Base-by-base conservation (phyloP, 2,113 vertebrate genomes). In the Chaenocephalus aceratus region DNA sequence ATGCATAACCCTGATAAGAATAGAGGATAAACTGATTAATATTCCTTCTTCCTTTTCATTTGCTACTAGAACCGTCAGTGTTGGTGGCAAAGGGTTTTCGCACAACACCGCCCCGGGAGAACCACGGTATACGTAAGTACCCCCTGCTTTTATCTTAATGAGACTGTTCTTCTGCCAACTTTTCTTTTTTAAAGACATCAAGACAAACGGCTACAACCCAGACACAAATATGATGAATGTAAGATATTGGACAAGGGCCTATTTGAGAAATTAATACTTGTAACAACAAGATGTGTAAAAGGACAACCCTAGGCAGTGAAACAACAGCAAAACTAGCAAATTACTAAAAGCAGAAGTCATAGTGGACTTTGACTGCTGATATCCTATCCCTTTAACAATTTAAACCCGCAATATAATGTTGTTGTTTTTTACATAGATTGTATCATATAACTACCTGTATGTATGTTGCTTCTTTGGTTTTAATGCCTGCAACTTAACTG, bases 31-130 rank as follows among this genome's bases (percentile, higher is more conserved):
- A 46, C 9, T 51, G 4, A 57, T 23, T 75, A 15, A 75, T 45
- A 75, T 64, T 36, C 5, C 10, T 77, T 3, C n/a, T 77, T 41
- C n/a, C 34, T 26, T 63, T 56, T 51, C 14, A 18, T 85, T 59
- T 49, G 48, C 86, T 84, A 45, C 0, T 91, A 99, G 97, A 96
- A 69, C 95, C 91, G 0, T 79, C 80, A 12, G 8, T 79, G 71
- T 62, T 78, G 88, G 94, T 5, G 87, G 70, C 36, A 6, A 86
- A 89, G 0, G 94, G 81, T 0, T 91, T 88, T 0, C 74, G 85
- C 51, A 88, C 92, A 7, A 92, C 92, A 9, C 60, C 83, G 3
- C 36, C 91, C n/a, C 23, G 0, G 9, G 46, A 59, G 36, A 86
- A 61, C 36, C 49, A 83, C 56, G 90, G 82, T 41, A 80, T 90